Evolutionary conservation across 2,113 vertebrate genomes (phyloP).

Genomic region (Hymenochirus boettgeri): DNA sequence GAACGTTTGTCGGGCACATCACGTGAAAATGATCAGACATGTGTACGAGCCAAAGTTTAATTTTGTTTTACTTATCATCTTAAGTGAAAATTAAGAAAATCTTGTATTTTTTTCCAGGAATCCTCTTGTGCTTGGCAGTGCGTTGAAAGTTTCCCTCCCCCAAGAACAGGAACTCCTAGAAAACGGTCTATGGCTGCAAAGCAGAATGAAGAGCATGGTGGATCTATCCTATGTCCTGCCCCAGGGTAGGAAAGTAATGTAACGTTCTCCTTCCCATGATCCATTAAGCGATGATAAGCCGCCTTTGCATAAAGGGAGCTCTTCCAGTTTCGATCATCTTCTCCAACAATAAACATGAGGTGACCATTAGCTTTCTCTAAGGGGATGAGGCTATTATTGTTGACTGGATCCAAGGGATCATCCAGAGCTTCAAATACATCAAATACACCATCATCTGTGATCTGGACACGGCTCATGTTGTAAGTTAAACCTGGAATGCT

Average conservation of each 20-base stretch:
- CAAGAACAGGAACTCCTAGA: slow-evolving; percentile 53
- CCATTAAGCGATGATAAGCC: slow-evolving; percentile 49
- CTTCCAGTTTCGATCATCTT: slow-evolving; percentile 61
- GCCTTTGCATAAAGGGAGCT: slow-evolving; percentile 58
- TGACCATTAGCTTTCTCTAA: slow-evolving; percentile 60
- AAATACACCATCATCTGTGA: slow-evolving; percentile 53
- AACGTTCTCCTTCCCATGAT: slow-evolving; percentile 58
- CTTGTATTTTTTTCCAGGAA: slow-evolving; percentile 62
- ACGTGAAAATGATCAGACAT: no score
- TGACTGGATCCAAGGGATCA: slow-evolving; percentile 53
- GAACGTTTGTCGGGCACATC: no score
- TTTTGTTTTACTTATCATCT: no score
- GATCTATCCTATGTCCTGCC: slow-evolving; percentile 60
- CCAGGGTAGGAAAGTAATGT: slow-evolving; percentile 57
- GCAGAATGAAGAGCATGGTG: slow-evolving; percentile 57
- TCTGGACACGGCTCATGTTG: slow-evolving; percentile 53
- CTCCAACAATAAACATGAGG: slow-evolving; percentile 60
- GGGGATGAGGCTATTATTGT: slow-evolving; percentile 51
- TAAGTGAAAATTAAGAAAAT: slow-evolving; percentile 60
- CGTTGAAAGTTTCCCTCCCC: slow-evolving; percentile 54
- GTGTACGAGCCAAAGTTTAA: no score
- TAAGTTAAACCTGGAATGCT: slow-evolving; percentile 57
- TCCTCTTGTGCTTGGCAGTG: slow-evolving; percentile 61
- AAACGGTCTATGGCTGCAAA: slow-evolving; percentile 52
- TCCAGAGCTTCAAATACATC: slow-evolving; percentile 59